phyloP scores from a whole-genome alignment of 64 coral and sea anemone genomes.

The Pocillopora damicornis region DNA sequence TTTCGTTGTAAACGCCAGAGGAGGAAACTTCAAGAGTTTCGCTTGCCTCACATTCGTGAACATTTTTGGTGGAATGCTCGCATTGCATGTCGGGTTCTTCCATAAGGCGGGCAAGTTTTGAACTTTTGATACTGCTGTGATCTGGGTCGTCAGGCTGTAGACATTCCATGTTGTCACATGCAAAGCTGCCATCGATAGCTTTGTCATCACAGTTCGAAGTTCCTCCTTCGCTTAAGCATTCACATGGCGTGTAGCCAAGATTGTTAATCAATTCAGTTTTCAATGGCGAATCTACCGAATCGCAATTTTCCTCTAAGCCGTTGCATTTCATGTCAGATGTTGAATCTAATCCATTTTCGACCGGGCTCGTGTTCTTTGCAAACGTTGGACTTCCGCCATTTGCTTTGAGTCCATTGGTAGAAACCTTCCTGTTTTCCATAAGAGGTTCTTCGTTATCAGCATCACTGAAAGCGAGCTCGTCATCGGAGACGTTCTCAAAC shows the following conservation, averaged over 20 bases:
- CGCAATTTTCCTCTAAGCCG: conserved; percentile 5
- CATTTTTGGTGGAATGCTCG: conserved; percentile 72
- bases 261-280: conserved; percentile 20
- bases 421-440: conserved; percentile 2
- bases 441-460: conserved; percentile 1
- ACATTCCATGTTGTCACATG: background rate
- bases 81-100: conserved; percentile 85
- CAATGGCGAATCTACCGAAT: conserved; percentile 1
- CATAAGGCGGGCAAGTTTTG: conserved; percentile 70
- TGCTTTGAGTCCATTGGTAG: background rate
- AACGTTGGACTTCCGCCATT: conserved; percentile 20
- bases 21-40: conserved; percentile 15
- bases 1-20: conserved; percentile 29
- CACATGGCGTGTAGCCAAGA: conserved; percentile 25
- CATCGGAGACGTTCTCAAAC: conserved; percentile 94
- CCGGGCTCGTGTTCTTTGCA: background rate
- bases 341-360: conserved; percentile 6
- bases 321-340: background rate
- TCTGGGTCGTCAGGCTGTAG: conserved; percentile 38
- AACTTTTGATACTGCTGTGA: conserved; percentile 91
- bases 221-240: conserved; percentile 29
- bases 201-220: conserved; percentile 11
- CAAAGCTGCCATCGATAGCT: background rate
- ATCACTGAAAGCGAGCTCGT: conserved; percentile 61
- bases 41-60: conserved; percentile 16